Percentiles rank a stretch among this genome's conserved stretches.
Conservation (phyloP, 2,113 vertebrate genomes). For the Rhea americana region DNA sequence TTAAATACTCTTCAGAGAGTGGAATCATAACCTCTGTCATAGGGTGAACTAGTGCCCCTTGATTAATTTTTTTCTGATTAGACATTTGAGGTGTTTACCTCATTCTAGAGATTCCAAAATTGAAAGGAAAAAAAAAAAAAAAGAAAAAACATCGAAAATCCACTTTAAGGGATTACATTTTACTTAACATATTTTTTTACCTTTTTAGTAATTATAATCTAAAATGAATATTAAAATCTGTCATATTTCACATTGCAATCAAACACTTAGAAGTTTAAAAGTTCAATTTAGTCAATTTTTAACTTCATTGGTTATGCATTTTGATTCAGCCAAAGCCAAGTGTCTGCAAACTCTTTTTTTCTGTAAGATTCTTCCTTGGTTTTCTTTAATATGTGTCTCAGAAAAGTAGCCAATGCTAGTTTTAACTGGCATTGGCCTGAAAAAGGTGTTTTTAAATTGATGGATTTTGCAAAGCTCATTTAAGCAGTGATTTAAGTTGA, state of each 20-base stretch:
- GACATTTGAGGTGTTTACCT: background rate
- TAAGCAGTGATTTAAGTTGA: background rate
- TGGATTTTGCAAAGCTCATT: background rate
- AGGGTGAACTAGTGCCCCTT: background rate
- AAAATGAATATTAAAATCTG: background rate
- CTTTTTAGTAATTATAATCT: background rate
- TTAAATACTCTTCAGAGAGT: background rate
- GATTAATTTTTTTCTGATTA: background rate
- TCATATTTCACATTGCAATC: background rate
- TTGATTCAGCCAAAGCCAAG: background rate
- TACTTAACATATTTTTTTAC: background rate
- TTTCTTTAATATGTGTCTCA: background rate
- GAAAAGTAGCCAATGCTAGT: background rate
- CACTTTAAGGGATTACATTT: background rate
- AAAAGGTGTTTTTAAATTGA: background rate
- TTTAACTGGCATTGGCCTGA: background rate
- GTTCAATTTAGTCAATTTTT: background rate
- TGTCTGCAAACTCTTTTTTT: accelerated
- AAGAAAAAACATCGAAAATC: background rate
- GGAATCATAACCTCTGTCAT: background rate
- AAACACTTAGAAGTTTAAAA: background rate
- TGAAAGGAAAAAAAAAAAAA: background rate
- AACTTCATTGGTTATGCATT: background rate
- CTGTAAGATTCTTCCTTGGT: background rate
- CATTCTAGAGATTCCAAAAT: background rate